Base-by-base conservation (phyloP, 2,797 vertebrate genomes). In the Gobionotothen gibberifrons region DNA sequence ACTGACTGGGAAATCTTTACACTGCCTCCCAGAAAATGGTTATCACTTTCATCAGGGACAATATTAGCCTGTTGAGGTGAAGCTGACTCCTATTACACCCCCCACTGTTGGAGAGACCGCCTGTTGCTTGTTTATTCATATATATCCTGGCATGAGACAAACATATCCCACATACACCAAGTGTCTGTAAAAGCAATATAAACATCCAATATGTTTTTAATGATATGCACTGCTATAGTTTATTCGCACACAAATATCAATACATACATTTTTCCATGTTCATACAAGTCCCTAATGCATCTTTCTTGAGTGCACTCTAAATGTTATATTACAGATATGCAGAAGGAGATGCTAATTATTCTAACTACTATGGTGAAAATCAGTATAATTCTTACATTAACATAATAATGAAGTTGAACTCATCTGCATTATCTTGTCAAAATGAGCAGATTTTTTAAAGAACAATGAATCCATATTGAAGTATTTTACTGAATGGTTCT, bases 1-100 rank as follows among this genome's bases (percentile, higher is more conserved):
- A 17, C 26, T 49, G 58, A 72, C 26, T 68, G 57, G 32, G 32
- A 43, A 29, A 29, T 69, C 48, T 54, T 12, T 46, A 12, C 39
- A n/a, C 3, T 13, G 5, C 47, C 48, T 54, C 39, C 9, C 61
- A 36, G 22, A 36, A 36, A 36, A 36, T 7, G 17, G 16, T 44
- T 29, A 58, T 61, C 40, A 42, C 26, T 26, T 26, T 26, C 26
- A 26, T 26, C 4, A 26, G 26, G 26, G 26, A 26, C 26, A 26
- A 26, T 26, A 26, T 26, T 26, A 5, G 4, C 26, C 4, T 26
- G 26, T 26, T 26, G 26, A 26, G 26, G 26, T 26, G 26, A 26
- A 26, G 26, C 26, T 26, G 26, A 26, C 26, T 26, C 26, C 26
- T 26, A 26, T 26, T 26, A 26, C 26, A 26, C 26, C 26, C 26